These are phyloP conservation scores for Styela clava DNA, from an alignment of 23 tunicate genomes.

Conservation along the genomic window DNA sequence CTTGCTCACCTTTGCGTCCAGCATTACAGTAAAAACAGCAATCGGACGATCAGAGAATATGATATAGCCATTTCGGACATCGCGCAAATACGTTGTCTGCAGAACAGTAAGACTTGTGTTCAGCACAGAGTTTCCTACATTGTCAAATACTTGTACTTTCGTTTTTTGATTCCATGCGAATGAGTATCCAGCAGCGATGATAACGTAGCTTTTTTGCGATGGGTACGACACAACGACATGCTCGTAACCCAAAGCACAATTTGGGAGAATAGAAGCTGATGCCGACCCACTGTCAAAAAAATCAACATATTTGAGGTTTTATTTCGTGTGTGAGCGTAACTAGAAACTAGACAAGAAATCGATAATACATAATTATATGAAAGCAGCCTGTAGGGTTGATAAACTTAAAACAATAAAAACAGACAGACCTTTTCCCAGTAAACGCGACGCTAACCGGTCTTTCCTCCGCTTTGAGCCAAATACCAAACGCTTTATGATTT, in stretches of 20 bases:
- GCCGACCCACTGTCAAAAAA: conserved; percentile 23
- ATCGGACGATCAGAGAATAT: conserved; percentile 24
- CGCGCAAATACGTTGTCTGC: not conserved
- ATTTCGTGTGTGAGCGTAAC: too few relatives aligned
- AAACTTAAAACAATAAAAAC: too few relatives aligned
- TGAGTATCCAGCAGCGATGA: not conserved
- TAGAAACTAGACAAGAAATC: too few relatives aligned
- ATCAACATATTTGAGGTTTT: too few relatives aligned
- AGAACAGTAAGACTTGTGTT: not conserved
- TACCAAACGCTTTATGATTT: not conserved
- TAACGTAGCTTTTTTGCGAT: conserved; percentile 9
- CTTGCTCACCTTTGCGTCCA: conserved; percentile 31
- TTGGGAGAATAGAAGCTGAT: conserved; percentile 25
- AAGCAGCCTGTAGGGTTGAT: too few relatives aligned
- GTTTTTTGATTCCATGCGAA: not conserved
- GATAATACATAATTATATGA: too few relatives aligned
- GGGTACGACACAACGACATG: conserved; percentile 25
- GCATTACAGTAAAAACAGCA: conserved; percentile 15
- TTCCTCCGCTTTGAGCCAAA: not conserved
- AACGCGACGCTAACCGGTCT: not conserved
- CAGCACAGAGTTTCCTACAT: not conserved
- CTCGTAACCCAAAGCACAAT: conserved; percentile 25
- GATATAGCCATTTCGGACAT: conserved; percentile 8
- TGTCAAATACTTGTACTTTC: not conserved
- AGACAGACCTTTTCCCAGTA: not conserved